A percentile compares a stretch with the other conserved stretches of the same genome.
phyloP scores from a whole-genome alignment of 2,797 vertebrate species.

The Sebastes itinus region DNA sequence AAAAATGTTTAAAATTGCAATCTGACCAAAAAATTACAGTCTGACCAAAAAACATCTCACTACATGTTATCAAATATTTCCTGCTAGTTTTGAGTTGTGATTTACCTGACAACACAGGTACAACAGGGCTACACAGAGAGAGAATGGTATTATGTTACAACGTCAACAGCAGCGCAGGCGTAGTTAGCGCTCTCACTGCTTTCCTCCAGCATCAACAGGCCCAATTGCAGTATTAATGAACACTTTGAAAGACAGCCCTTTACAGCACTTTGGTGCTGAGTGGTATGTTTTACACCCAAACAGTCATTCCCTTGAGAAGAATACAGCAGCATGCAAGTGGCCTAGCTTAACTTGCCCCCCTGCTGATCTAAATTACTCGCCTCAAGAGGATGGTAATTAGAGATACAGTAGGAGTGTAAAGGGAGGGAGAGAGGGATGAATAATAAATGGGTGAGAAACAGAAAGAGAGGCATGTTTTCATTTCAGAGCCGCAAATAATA shows the following conservation, averaged over 20 bases:
- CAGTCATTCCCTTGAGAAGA: constrained; percentile 39
- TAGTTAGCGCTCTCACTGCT: not conserved
- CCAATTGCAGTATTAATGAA: constrained; percentile 27
- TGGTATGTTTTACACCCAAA: constrained; percentile 60
- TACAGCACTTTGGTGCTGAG: constrained; percentile 40
- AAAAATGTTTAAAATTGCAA: no score
- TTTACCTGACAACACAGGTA: not conserved
- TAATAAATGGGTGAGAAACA: not conserved
- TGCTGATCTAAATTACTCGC: constrained; percentile 62
- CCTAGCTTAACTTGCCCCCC: constrained; percentile 45
- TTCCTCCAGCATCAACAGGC: constrained; percentile 28
- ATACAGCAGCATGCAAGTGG: constrained; percentile 38
- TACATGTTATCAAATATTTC: not conserved
- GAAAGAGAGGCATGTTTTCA: not conserved
- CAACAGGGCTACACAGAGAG: not conserved
- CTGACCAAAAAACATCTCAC: not conserved
- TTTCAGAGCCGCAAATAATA: not conserved
- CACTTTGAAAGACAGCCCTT: constrained; percentile 36
- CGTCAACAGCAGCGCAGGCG: constrained; percentile 4
- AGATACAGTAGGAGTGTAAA: constrained; percentile 29
- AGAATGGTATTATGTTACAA: not conserved
- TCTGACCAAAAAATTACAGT: not conserved
- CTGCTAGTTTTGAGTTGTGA: not conserved
- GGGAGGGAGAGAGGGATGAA: not conserved
- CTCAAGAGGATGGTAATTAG: constrained; percentile 66